Conservation (phyloP, 2,888 invertebrate species). For the Rhodophaea formosa region DNA sequence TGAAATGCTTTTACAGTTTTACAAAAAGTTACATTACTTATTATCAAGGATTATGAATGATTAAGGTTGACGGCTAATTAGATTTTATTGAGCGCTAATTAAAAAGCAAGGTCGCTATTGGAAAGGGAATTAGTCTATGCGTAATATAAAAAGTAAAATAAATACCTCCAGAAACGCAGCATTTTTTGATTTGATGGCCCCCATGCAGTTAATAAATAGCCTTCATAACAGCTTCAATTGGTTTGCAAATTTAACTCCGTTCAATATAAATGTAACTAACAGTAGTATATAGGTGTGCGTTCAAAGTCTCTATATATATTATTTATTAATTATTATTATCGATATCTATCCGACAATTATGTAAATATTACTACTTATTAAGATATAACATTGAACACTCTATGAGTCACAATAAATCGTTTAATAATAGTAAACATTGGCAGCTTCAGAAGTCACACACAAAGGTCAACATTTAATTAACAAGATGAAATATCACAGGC, state of each 20-base stretch:
- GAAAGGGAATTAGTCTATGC: slow-evolving; percentile 2
- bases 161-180: slow-evolving; percentile 63
- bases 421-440: slow-evolving; percentile 48
- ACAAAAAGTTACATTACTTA: not conserved
- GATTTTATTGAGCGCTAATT: not conserved
- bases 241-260: slow-evolving; percentile 18
- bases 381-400: slow-evolving; percentile 53
- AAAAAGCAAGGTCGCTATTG: not conserved
- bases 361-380: slow-evolving; percentile 32
- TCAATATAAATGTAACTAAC: slow-evolving; percentile 27
- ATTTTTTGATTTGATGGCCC: slow-evolving; percentile 74
- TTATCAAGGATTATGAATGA: no score
- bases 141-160: slow-evolving; percentile 19
- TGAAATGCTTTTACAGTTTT: no score
- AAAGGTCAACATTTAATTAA: slow-evolving; percentile 52
- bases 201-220: slow-evolving; percentile 64
- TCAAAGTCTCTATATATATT: slow-evolving; percentile 28
- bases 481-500: slow-evolving; percentile 75
- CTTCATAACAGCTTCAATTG: slow-evolving; percentile 31
- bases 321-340: slow-evolving; percentile 31
- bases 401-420: slow-evolving; percentile 50
- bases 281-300: slow-evolving; percentile 37
- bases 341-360: slow-evolving; percentile 28
- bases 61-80: no score
- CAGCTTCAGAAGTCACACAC: slow-evolving; percentile 55